Percentiles rank a stretch among this genome's conserved stretches.
Conservation (phyloP, 2,797 vertebrate genomes). For the Brotula barbata region DNA sequence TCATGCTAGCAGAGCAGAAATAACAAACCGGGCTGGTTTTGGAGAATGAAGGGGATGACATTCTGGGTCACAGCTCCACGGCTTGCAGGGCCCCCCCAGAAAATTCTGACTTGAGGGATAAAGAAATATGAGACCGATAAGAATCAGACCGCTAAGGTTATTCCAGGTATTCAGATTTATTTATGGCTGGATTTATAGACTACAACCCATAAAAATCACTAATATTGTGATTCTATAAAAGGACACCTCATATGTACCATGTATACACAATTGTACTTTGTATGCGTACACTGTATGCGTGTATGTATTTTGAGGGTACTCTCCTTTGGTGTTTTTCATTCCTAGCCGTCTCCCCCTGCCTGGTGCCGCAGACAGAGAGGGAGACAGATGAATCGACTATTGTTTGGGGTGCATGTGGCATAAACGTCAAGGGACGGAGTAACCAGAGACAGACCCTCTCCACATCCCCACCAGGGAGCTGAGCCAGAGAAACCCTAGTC, state of each 20-base stretch:
- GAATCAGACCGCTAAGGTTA: slow-evolving; percentile 58
- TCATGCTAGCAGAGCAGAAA: slow-evolving; percentile 41
- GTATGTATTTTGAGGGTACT: slow-evolving; percentile 9
- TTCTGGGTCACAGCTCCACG: slow-evolving; percentile 45
- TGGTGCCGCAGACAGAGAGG: slow-evolving; percentile 53
- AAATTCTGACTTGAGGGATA: slow-evolving; percentile 40
- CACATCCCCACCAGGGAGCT: slow-evolving; percentile 70
- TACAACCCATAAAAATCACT: not conserved
- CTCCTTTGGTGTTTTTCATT: slow-evolving; percentile 33
- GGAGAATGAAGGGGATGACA: slow-evolving; percentile 44
- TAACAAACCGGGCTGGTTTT: slow-evolving; percentile 46
- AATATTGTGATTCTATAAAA: no score
- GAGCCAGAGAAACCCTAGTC: slow-evolving; percentile 71
- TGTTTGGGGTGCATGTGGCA: slow-evolving; percentile 75
- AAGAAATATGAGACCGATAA: slow-evolving; percentile 61
- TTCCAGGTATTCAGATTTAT: slow-evolving; percentile 34
- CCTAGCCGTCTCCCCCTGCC: slow-evolving; percentile 8
- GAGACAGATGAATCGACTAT: slow-evolving; percentile 73
- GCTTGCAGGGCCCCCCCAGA: slow-evolving; percentile 42
- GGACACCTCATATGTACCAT: not conserved
- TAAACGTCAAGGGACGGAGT: slow-evolving; percentile 58
- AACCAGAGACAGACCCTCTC: slow-evolving; percentile 70
- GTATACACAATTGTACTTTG: not conserved
- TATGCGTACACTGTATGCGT: slow-evolving; percentile 9
- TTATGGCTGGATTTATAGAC: not conserved